Percentiles rank a stretch among this genome's conserved stretches.
Conservation (phyloP, 2,113 vertebrate species). For the Mobula hypostoma region DNA sequence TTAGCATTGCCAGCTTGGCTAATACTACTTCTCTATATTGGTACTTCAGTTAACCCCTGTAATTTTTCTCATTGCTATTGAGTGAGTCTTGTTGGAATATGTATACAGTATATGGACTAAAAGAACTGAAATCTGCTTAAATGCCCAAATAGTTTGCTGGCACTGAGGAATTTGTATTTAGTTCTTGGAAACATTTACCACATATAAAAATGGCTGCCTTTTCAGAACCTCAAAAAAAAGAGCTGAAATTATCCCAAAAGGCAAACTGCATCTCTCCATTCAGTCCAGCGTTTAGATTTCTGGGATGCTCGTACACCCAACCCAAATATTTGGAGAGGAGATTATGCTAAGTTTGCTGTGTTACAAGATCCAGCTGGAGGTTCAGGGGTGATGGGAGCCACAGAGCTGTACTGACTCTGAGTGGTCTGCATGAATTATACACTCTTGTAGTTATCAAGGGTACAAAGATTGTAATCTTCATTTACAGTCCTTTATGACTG, state of each 20-base stretch:
- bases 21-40: too few species aligned
- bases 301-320: not conserved
- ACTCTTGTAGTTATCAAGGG: not conserved
- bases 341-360: not conserved
- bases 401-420: not conserved
- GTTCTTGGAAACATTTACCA: not conserved
- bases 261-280: not conserved
- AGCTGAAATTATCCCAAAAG: not conserved
- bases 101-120: not conserved
- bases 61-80: not conserved
- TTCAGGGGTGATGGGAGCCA: not conserved
- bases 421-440: not conserved
- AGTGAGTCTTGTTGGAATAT: not conserved
- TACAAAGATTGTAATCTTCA: not conserved
- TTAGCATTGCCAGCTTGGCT: too few species aligned
- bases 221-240: not conserved
- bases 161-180: not conserved
- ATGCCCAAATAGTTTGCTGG: not conserved
- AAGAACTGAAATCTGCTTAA: not conserved
- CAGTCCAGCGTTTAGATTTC: not conserved
- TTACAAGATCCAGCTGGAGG: not conserved
- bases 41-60: too few species aligned
- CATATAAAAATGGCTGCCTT: not conserved
- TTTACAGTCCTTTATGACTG: not conserved
- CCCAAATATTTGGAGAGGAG: not conserved